Percentiles rank a stretch among this genome's conserved stretches.
Evolutionary conservation across 1,140 invertebrate genomes (phyloP).

Genomic region (Megalonaias nervosa): DNA sequence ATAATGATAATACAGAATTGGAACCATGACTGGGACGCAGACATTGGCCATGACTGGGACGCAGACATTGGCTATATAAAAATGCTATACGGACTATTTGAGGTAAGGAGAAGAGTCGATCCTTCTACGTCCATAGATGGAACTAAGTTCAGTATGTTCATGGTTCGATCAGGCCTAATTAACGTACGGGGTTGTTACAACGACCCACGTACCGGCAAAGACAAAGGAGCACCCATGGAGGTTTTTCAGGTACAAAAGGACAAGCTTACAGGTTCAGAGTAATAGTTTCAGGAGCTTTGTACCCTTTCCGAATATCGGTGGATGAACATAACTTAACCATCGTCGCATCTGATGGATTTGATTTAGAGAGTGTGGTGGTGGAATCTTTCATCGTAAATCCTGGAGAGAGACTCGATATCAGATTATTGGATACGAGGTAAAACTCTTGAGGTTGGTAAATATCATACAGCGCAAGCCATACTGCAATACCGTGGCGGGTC

Average conservation of each 20-base stretch:
- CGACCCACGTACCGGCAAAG: constrained; percentile 11
- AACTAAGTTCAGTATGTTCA: background rate
- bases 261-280: constrained; percentile 46
- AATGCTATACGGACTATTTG: background rate
- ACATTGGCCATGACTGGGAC: constrained; percentile 36
- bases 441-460: constrained; percentile 80
- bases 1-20: constrained; percentile 55
- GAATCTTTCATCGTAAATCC: constrained; percentile 44
- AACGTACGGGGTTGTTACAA: constrained; percentile 49
- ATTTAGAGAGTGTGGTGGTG: constrained; percentile 80
- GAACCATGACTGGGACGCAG: constrained; percentile 47
- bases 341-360: constrained; percentile 85
- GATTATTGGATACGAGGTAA: constrained; percentile 87
- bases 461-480: constrained; percentile 78
- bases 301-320: constrained; percentile 76
- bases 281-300: constrained; percentile 28
- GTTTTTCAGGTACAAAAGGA: constrained; percentile 40
- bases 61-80: constrained; percentile 3
- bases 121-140: constrained; percentile 1
- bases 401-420: constrained; percentile 87
- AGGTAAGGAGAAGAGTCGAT: background rate
- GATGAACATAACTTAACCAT: constrained; percentile 86
- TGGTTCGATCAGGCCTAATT: constrained; percentile 36
- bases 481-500: constrained; percentile 80
- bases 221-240: constrained; percentile 43